Evolutionary conservation across 1,140 invertebrate genomes (phyloP).

Genomic region (Drosophila hydei): DNA sequence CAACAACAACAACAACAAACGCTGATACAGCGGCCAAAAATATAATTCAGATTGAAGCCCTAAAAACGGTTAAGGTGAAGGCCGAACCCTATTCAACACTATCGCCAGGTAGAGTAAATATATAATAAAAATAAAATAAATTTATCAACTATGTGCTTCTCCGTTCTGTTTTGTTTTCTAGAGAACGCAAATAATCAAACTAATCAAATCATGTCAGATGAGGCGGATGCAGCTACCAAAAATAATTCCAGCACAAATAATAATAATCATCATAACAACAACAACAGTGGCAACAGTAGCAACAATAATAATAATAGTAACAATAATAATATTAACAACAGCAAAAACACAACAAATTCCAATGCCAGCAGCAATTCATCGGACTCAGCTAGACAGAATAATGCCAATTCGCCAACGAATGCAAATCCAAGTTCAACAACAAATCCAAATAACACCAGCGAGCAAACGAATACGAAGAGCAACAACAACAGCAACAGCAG

Average conservation of each 20-base stretch:
- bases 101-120: slow-evolving; percentile 55
- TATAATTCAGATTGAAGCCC: slow-evolving; percentile 1
- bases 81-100: slow-evolving; percentile 46
- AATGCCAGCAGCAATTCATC: background rate
- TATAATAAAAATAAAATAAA: background rate
- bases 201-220: slow-evolving; percentile 51
- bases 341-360: slow-evolving; percentile 5
- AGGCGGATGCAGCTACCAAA: slow-evolving; percentile 27
- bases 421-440: slow-evolving; percentile 25
- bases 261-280: slow-evolving; percentile 24
- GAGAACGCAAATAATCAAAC: slow-evolving; percentile 27
- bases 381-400: slow-evolving; percentile 40
- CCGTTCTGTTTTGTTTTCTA: background rate
- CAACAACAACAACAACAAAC: slow-evolving; percentile 18
- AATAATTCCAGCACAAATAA: slow-evolving; percentile 9
- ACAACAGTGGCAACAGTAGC: slow-evolving; percentile 28
- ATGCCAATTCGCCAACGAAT: slow-evolving; percentile 35
- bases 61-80: slow-evolving; percentile 38
- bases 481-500: slow-evolving; percentile 47
- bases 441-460: slow-evolving; percentile 44
- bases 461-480: slow-evolving; percentile 51
- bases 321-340: slow-evolving; percentile 1
- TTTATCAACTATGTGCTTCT: background rate
- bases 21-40: slow-evolving; percentile 30
- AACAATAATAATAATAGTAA: slow-evolving; percentile 16